Evolutionary conservation across 2,797 vertebrate species (phyloP).

Genomic region (Phoxinus dragarum): DNA sequence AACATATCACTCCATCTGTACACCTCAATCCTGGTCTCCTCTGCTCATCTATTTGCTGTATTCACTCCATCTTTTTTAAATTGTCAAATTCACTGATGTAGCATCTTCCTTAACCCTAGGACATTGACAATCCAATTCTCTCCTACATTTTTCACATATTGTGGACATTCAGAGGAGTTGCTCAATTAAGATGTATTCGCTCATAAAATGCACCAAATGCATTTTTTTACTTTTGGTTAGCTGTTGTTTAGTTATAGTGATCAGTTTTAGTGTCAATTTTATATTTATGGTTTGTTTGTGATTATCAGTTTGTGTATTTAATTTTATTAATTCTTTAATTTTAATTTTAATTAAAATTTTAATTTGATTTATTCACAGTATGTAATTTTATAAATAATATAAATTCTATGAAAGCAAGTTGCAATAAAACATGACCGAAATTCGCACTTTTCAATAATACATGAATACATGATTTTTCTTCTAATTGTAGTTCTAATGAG

Average conservation of each 20-base stretch:
- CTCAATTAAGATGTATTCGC: not conserved
- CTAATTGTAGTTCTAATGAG: not conserved
- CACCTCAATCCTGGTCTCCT: not conserved
- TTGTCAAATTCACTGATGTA: not conserved
- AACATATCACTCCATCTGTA: slow-evolving; percentile 27
- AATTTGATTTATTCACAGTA: not conserved
- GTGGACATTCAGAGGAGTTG: not conserved
- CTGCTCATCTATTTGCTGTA: slow-evolving; percentile 5
- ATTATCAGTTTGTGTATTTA: not conserved
- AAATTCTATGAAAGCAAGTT: not conserved
- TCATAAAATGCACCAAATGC: not conserved
- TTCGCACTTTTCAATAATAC: not conserved
- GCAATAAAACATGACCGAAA: not conserved
- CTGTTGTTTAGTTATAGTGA: not conserved
- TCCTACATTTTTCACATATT: not conserved
- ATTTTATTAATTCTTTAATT: too few relatives aligned
- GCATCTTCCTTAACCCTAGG: not conserved
- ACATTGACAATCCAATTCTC: not conserved
- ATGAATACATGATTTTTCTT: too few relatives aligned
- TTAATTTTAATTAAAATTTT: too few relatives aligned
- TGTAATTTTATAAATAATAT: not conserved
- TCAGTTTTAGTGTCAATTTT: not conserved
- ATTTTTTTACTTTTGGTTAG: not conserved
- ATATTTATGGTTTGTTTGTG: not conserved
- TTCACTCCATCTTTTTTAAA: slow-evolving; percentile 47